These are phyloP conservation scores for Dolichomitus sp. DNA, from an alignment of 2,888 invertebrate species.

Conservation along the genomic window DNA sequence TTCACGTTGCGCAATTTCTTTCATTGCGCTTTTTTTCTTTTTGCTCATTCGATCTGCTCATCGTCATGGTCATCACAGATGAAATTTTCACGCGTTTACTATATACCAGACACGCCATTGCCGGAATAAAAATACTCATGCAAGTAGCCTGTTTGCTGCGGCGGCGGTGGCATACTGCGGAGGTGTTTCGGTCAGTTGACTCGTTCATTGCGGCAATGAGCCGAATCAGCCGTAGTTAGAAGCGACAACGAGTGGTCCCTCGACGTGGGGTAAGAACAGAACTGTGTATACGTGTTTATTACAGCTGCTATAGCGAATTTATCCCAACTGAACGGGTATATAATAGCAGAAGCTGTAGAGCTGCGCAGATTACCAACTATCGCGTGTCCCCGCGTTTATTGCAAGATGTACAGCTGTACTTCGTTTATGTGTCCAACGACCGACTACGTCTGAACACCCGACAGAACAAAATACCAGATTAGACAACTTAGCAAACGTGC, in stretches of 20 bases:
- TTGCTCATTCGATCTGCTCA: not conserved
- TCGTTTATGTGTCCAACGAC: slow-evolving; percentile 70
- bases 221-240: slow-evolving; percentile 75
- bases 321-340: not conserved
- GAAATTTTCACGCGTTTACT: not conserved
- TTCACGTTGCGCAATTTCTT: not conserved
- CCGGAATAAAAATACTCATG: slow-evolving; percentile 29
- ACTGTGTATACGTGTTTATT: slow-evolving; percentile 35
- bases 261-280: slow-evolving; percentile 47
- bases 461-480: slow-evolving; percentile 10
- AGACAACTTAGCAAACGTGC: slow-evolving; percentile 43
- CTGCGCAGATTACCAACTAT: slow-evolving; percentile 40
- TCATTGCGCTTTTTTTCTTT: not conserved
- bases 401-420: slow-evolving; percentile 80
- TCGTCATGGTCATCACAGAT: not conserved
- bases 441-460: slow-evolving; percentile 44
- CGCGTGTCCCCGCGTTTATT: slow-evolving; percentile 71
- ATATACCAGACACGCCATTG: not conserved
- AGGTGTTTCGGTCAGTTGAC: slow-evolving; percentile 78
- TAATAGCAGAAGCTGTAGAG: slow-evolving; percentile 31
- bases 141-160: slow-evolving; percentile 20
- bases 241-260: slow-evolving; percentile 58
- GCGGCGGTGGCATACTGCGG: slow-evolving; percentile 66
- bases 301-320: not conserved
- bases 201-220: slow-evolving; percentile 79